These are phyloP conservation scores for Noctua pronuba DNA, from an alignment of 2,888 invertebrate genomes.

Conservation along the genomic window DNA sequence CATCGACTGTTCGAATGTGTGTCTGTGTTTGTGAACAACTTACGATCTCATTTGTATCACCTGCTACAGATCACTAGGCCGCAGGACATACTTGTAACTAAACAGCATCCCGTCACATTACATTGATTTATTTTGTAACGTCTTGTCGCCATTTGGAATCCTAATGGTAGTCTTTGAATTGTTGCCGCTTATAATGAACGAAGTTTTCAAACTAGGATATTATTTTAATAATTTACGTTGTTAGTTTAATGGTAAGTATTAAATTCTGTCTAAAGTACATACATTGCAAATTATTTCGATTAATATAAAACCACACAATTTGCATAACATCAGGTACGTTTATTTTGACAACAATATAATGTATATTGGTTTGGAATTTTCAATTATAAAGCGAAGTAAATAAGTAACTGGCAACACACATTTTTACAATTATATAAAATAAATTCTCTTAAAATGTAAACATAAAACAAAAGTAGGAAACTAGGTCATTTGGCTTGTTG, in stretches of 20 bases:
- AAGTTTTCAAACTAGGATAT: conserved; percentile 43
- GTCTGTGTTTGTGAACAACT: conserved; percentile 38
- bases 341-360: conserved; percentile 8
- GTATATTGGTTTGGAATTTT: conserved; percentile 1
- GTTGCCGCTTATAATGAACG: conserved; percentile 42
- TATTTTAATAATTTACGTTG: conserved; percentile 31
- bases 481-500: conserved; percentile 62
- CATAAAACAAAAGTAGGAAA: conserved; percentile 48
- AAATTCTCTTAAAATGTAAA: conserved; percentile 26
- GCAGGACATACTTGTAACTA: conserved; percentile 57
- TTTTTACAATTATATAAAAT: conserved; percentile 20
- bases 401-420: conserved; percentile 7
- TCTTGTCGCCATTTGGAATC: conserved; percentile 31
- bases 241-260: conserved; percentile 2
- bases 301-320: background rate
- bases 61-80: conserved; percentile 62
- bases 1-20: conserved; percentile 16
- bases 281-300: background rate
- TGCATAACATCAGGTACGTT: background rate
- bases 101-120: conserved; percentile 52
- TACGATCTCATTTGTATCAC: conserved; percentile 62
- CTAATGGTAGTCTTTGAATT: conserved; percentile 42
- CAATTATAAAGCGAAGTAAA: conserved; percentile 20
- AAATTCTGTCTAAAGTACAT: conserved; percentile 1
- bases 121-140: conserved; percentile 50